Base-by-base conservation (phyloP, 1,140 invertebrate species). In the Papilio xuthus region DNA sequence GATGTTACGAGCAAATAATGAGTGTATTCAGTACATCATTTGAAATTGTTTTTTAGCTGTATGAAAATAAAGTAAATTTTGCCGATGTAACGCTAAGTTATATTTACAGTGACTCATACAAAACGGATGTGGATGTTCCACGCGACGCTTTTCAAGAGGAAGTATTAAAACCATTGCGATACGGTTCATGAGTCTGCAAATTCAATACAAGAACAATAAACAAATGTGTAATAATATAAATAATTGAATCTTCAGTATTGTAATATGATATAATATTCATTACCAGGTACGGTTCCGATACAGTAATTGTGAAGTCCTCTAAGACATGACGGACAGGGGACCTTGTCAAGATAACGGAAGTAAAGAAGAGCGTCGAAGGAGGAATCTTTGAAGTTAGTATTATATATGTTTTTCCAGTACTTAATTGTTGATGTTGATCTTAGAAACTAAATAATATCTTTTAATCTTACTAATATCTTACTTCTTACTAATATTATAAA, bases 101-200 rank as follows among this genome's bases (percentile, higher is more conserved):
- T 72, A 73, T 73, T 73, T 73, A 73, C 4, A n/a, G 9, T 73
- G 37, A 67, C n/a, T 73, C 71, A 73, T 44, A 26, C 41, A 44
- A 73, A 73, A 73, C 71, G 71, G 71, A 73, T 73, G 71, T 73
- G 42, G 42, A 44, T 44, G 37, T 42, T 42, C 37, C 41, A 26
- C 13, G 71, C 23, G 42, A 73, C 71, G 71, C 20, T 44, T 73
- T 73, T 73, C 20, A 47, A 73, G 42, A 47, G 71, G 69, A 70
- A 70, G n/a, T 70, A 70, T 13, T 18, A 67, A 41, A 42, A 32
- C 26, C 26, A 67, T 26, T 73, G 42, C 26, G 71, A 50, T 20
- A 73, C 71, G 71, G 71, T 73, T 47, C 41, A 73, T 4, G 41
- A 47, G 10, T 20, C 28, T 69, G 41, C 37, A 50, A 23, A 15